Evolutionary conservation across 2,113 vertebrate species (phyloP).

Genomic region (Mungos mungo): DNA sequence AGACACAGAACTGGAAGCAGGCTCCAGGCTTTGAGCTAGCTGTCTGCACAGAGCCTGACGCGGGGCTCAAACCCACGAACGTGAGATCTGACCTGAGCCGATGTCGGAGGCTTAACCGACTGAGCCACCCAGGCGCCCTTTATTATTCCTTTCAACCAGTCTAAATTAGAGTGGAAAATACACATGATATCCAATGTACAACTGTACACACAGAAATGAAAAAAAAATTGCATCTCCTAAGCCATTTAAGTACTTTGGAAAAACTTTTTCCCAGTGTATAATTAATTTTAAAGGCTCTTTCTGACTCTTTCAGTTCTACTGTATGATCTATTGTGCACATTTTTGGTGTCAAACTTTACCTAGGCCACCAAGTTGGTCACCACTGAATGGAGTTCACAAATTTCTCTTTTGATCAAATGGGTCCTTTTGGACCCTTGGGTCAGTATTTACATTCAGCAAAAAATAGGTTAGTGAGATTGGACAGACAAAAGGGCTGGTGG

Average conservation of each 20-base stretch:
- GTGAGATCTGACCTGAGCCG: too few species aligned
- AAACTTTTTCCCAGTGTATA: conserved; percentile 58
- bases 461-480: background rate
- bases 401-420: background rate
- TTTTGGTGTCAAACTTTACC: background rate
- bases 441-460: conserved; percentile 54
- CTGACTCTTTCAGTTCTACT: background rate
- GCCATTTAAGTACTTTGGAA: conserved; percentile 63
- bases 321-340: background rate
- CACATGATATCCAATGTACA: background rate
- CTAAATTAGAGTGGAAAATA: conserved; percentile 77
- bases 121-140: background rate
- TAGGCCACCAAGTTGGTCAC: background rate
- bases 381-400: background rate
- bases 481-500: background rate
- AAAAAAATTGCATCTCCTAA: background rate
- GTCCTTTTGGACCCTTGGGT: background rate
- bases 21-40: too few species aligned
- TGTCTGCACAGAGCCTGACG: too few species aligned
- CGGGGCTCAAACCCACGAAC: too few species aligned
- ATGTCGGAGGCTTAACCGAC: too few species aligned
- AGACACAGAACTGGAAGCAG: too few species aligned
- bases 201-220: background rate
- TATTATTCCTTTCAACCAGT: conserved; percentile 81
- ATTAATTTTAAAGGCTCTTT: conserved; percentile 52